Evolutionary conservation across 2,888 invertebrate genomes (phyloP).

Genomic region (Brachynemurus nebulosus): DNA sequence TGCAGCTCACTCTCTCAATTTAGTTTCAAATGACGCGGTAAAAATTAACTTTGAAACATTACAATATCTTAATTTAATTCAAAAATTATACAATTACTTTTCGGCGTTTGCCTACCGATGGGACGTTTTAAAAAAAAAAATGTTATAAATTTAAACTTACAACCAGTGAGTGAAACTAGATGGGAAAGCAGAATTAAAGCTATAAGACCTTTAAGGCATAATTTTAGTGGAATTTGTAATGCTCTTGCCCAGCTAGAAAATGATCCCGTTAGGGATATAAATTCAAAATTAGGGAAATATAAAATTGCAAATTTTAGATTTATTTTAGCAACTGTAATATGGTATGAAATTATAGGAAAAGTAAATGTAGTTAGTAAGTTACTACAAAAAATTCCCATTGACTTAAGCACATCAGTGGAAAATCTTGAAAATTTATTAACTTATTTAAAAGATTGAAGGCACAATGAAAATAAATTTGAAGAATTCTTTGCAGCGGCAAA

Average conservation of each 20-base stretch:
- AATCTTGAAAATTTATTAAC: too few species aligned
- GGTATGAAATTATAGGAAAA: too few species aligned
- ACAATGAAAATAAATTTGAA: too few species aligned
- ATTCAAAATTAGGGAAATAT: too few species aligned
- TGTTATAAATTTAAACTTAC: conserved; percentile 15
- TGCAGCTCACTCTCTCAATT: conserved; percentile 20
- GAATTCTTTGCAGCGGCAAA: too few species aligned
- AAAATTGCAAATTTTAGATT: too few species aligned
- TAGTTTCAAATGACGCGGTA: conserved; percentile 20
- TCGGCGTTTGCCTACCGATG: conserved; percentile 17
- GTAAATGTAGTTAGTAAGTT: too few species aligned
- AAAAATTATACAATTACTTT: conserved; percentile 20
- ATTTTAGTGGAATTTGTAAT: conserved; percentile 16
- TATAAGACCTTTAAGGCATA: conserved; percentile 14
- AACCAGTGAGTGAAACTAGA: conserved; percentile 16
- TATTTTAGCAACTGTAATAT: too few species aligned
- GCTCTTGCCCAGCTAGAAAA: conserved; percentile 8
- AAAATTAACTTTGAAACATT: conserved; percentile 12
- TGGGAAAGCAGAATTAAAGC: conserved; percentile 17
- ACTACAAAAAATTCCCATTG: too few species aligned
- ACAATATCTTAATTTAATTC: conserved; percentile 18
- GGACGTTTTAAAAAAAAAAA: conserved; percentile 14
- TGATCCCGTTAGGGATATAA: too few species aligned
- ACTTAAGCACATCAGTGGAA: too few species aligned
- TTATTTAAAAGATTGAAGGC: too few species aligned